Percentiles rank a stretch among this genome's conserved stretches.
phyloP scores from a whole-genome alignment of 2,888 invertebrate genomes.

The Disparrhopalites patrizii region DNA sequence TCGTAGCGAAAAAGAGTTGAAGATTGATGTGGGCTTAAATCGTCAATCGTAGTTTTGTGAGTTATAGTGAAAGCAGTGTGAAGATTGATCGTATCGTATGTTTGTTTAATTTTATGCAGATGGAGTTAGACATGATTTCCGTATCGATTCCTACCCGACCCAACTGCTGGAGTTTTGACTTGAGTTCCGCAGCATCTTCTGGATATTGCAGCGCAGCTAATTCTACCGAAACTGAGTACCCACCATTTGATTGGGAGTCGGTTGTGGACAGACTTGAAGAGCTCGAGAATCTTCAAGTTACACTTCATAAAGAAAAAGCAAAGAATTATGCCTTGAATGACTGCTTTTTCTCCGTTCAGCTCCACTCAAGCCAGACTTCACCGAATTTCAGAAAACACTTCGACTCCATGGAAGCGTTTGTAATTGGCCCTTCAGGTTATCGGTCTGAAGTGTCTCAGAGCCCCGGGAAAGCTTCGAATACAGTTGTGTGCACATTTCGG shows the following conservation, averaged over 20 bases:
- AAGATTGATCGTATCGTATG: too few relatives aligned
- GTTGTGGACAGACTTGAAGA: slow-evolving; percentile 10
- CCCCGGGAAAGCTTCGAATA: background rate
- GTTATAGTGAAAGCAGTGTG: too few relatives aligned
- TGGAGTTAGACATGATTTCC: background rate
- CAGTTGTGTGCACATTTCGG: slow-evolving; percentile 1
- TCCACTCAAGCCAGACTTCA: background rate
- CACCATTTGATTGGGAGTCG: slow-evolving; percentile 23
- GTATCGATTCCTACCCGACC: background rate
- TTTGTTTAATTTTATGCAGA: slow-evolving; percentile 6
- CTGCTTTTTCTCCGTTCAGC: slow-evolving; percentile 11
- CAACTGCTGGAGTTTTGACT: slow-evolving; percentile 14
- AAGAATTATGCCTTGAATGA: background rate
- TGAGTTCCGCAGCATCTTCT: slow-evolving; percentile 7
- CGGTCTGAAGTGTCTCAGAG: slow-evolving; percentile 1
- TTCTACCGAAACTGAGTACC: slow-evolving; percentile 20
- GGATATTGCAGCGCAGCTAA: slow-evolving; percentile 23
- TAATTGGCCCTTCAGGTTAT: slow-evolving; percentile 5
- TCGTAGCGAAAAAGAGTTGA: too few relatives aligned
- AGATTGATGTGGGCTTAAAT: too few relatives aligned
- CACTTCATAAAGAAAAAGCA: background rate
- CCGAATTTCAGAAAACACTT: background rate
- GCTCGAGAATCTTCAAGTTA: slow-evolving; percentile 2
- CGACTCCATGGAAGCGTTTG: background rate
- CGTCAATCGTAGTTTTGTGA: too few relatives aligned